These are phyloP conservation scores for Rosalia funebris DNA, from an alignment of 2,888 invertebrate genomes.

Conservation along the genomic window DNA sequence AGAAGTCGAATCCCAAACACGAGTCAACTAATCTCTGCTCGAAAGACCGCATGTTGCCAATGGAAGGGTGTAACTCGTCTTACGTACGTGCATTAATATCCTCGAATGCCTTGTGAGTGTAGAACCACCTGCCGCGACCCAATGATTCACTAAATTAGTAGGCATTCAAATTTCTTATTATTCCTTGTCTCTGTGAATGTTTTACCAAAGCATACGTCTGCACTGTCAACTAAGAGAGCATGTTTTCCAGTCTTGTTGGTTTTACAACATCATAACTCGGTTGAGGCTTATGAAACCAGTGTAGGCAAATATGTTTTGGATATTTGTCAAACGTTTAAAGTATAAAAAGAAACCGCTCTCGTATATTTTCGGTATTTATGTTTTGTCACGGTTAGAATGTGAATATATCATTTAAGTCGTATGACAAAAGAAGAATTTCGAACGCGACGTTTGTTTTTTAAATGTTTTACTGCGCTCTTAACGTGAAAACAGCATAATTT, in stretches of 20 bases:
- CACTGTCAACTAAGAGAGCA: constrained; percentile 50
- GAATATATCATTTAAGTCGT: constrained; percentile 30
- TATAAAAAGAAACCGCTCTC: constrained; percentile 39
- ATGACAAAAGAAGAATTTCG: constrained; percentile 11
- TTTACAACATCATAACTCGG: constrained; percentile 32
- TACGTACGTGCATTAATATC: constrained; percentile 51
- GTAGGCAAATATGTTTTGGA: constrained; percentile 49
- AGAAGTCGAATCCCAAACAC: background rate
- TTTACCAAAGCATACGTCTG: constrained; percentile 52
- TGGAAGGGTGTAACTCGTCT: constrained; percentile 34
- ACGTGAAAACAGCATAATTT: constrained; percentile 20
- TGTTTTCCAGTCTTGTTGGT: constrained; percentile 32
- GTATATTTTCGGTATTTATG: constrained; percentile 48
- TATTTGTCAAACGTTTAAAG: constrained; percentile 48
- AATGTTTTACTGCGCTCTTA: constrained; percentile 15
- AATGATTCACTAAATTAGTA: constrained; percentile 60
- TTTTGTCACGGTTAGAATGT: constrained; percentile 45
- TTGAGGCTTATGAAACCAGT: constrained; percentile 34
- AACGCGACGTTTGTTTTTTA: background rate
- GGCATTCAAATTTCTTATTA: constrained; percentile 59
- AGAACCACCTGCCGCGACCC: constrained; percentile 57
- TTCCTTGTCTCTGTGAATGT: constrained; percentile 56
- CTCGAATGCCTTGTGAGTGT: constrained; percentile 47
- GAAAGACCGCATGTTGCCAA: constrained; percentile 35
- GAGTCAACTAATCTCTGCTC: constrained; percentile 24